Base-by-base conservation (phyloP, 1,140 invertebrate genomes). In the Danaus plexippus region DNA sequence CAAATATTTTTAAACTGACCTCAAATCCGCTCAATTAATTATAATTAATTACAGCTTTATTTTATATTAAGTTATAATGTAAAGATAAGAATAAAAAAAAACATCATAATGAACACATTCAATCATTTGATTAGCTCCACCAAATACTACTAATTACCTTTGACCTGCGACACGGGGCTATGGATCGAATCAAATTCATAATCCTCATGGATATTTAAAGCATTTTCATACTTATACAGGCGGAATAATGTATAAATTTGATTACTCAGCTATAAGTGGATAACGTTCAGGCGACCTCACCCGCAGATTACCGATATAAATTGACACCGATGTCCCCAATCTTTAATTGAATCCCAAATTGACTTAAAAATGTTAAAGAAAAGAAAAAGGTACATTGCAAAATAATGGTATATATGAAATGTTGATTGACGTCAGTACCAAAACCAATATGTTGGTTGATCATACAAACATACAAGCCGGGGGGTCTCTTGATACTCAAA, bases 401-500 rank as follows among this genome's bases (percentile, higher is more conserved):
- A 32, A 32, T 2, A 32, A 32, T 32, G 22, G 22, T 32, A 32
- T 32, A 32, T 2, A 32, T 6, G 22, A 32, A 32, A 32, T 32
- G 22, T 32, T 7, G 22, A 32, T 32, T 8, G 22, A 6, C 22
- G 22, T 32, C 22, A 32, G 22, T 6, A 32, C 22, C 7, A 32
- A 32, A 32, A 32, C 2, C 22, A 32, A 32, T 32, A 32, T 32
- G 22, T 6, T 32, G 5, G 22, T 32, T 32, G 22, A 32, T 32
- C 22, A 32, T 32, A 32, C 22, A 32, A 32, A 32, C 22, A 32
- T 32, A 32, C 71, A 32, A 73, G 67, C 72, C 74, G 68, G 75
- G 75, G 73, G 77, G 75, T 74, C 75, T 69, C 52, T 65, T 62
- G 71, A 61, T 67, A 61, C 63, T 65, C 59, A 72, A 69, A 75